Base-by-base conservation (phyloP, 2,113 vertebrate genomes). In the Kobus ellipsiprymnus region DNA sequence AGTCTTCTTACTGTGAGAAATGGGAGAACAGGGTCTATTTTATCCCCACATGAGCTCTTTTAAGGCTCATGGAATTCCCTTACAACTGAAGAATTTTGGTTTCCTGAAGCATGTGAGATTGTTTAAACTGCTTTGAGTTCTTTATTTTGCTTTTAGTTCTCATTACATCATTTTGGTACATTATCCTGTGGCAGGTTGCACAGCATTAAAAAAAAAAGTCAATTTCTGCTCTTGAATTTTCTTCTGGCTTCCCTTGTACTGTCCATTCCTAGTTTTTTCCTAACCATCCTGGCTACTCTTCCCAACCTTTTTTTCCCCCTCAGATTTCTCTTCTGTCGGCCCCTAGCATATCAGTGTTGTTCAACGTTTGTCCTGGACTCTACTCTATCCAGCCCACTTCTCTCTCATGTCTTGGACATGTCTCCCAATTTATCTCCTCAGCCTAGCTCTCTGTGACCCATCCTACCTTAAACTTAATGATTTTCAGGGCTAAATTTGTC, bases 61-160 rank as follows among this genome's bases (percentile, higher is more conserved):
- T 85, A 16, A 91, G 4, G 6, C 64, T 88, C 21, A 80, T 90
- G 57, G 15, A 81, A 48, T 80, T 7, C 11, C 30, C 15, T 83
- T 54, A 71, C 8, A 64, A 13, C 27, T 12, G 57, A 88, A 40
- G 62, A 80, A 40, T 30, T 78, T 74, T 81, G 15, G 52, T 52
- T 23, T 64, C 27, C 19, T 64, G 29, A 23, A 54, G 33, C 30
- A 59, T 67, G 62, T 77, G n/a, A 50, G 17, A 23, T 54, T 9
- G 4, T 90, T 80, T 82, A 48, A 52, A 27, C 46, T 78, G 5
- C 52, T 92, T 64, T 82, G 33, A 55, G 10, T 92, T 90, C 62
- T 64, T 30, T 90, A 36, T 44, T 64, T 89, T 93, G 9, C 81
- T 50, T 91, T 60, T 25, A 55, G 21, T 87, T 74, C 15, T 84